Evolutionary conservation across 2,888 invertebrate genomes (phyloP), one percentile per base, ranked within the genome.

Genomic region (Drosophila rubida): DNA sequence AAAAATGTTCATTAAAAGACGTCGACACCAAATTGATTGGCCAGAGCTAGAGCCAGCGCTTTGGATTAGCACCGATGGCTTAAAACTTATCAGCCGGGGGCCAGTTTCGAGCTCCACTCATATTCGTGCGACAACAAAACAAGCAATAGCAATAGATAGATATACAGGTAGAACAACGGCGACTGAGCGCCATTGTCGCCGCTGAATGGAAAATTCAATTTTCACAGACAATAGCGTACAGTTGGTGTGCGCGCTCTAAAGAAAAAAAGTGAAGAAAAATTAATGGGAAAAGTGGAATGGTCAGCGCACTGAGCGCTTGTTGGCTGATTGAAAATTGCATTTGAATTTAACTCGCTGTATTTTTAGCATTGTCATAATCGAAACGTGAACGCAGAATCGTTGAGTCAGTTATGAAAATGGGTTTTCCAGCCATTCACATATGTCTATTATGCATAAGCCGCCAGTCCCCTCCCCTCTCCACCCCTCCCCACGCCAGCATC

Each of bases 291-390:
- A 61, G 16, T 53, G 44, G 16, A 16, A 14, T 78, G 78, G 74
- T 78, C 75, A 58, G 60, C 37, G 41, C 45, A 39, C 19, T 27
- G 39, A 37, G 13, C 22, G 39, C 9, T 14, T 42, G 30, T 14
- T 41, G 45, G 59, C 35, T 81, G 82, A 81, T 81, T 84, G 73
- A 69, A 70, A 78, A 87, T 68, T 65, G 59, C 74, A 80, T 74
- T 71, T 75, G 74, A 66, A 68, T 77, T 80, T 63, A 51, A 72
- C 61, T 46, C 74, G 74, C 65, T 59, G 45, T 71, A 77, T 75
- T 84, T 87, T 84, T 85, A 78, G 82, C 87, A 85, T 64, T 81
- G 82, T 82, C 82, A 87, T 79, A 81, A 79, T 69, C 85, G 82
- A 75, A 76, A 62, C 61, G 63, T 48, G 46, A 45, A 54, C 60